phyloP scores from a whole-genome alignment of 1,140 invertebrate genomes.

The Ruditapes philippinarum region DNA sequence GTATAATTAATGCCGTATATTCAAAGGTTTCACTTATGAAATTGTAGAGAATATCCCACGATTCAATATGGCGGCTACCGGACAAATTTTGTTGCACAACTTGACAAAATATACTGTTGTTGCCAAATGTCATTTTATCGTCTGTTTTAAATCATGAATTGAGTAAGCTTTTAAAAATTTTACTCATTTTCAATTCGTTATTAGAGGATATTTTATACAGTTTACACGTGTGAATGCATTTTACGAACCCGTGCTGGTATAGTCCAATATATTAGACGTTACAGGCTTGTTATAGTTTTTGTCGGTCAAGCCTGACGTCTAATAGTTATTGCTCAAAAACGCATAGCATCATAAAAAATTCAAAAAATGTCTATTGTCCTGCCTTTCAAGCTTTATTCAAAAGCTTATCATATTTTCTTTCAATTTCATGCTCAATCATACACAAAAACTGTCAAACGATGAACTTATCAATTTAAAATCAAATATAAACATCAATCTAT shows the following conservation, averaged over 20 bases:
- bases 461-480: too few relatives aligned
- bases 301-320: too few relatives aligned
- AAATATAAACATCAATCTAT: too few relatives aligned
- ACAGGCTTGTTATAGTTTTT: too few relatives aligned
- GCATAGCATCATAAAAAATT: neutral
- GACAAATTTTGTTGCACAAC: neutral
- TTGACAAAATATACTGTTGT: neutral
- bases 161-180: neutral
- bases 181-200: too few relatives aligned
- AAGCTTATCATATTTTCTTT: too few relatives aligned
- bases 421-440: too few relatives aligned
- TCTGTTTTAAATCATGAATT: neutral
- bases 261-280: neutral
- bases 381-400: too few relatives aligned
- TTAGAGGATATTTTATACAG: neutral
- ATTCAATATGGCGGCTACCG: neutral
- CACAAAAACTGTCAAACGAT: too few relatives aligned
- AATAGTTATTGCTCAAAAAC: too few relatives aligned
- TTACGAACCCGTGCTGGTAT: neutral
- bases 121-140: neutral
- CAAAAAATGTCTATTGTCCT: too few relatives aligned
- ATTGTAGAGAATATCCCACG: neutral
- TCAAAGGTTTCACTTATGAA: neutral
- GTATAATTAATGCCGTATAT: too few relatives aligned
- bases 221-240: neutral